These are phyloP conservation scores for Syngnathus acus DNA, from an alignment of 2,797 vertebrate genomes.

Conservation along the genomic window DNA sequence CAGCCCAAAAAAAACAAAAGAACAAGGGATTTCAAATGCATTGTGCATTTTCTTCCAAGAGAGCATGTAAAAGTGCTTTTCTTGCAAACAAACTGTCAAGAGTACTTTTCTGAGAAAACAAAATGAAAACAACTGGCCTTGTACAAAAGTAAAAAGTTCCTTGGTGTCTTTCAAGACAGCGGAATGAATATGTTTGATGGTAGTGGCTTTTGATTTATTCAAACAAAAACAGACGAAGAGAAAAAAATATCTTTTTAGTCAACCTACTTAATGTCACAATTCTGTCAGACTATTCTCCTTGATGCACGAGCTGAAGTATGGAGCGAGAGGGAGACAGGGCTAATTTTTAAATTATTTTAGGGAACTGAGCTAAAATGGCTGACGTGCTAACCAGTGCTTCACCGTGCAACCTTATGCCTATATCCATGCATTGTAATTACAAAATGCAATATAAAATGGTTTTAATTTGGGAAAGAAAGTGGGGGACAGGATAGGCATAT, in stretches of 20 bases:
- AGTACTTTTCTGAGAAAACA: background rate
- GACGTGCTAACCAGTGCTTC: no score
- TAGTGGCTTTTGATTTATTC: constrained; percentile 59
- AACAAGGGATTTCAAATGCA: constrained; percentile 18
- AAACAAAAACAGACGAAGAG: constrained; percentile 46
- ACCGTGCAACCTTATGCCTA: no score
- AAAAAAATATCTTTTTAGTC: constrained; percentile 46
- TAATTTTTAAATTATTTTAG: constrained; percentile 60
- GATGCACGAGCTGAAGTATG: constrained; percentile 41
- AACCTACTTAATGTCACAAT: constrained; percentile 50
- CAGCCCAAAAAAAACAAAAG: constrained; percentile 7
- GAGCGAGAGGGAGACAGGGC: constrained; percentile 30
- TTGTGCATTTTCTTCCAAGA: constrained; percentile 10
- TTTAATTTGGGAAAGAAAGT: background rate
- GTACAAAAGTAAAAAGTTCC: background rate
- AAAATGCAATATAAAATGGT: background rate
- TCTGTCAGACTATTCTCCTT: constrained; percentile 53
- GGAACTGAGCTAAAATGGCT: constrained; percentile 23
- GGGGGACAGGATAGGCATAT: background rate
- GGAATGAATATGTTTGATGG: constrained; percentile 21
- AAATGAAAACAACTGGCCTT: background rate
- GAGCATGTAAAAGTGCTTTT: background rate
- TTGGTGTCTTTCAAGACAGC: background rate
- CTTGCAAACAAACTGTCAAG: background rate
- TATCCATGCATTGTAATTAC: background rate